Evolutionary conservation across 2,888 invertebrate species (phyloP).

Genomic region (Frankliniella intonsa): DNA sequence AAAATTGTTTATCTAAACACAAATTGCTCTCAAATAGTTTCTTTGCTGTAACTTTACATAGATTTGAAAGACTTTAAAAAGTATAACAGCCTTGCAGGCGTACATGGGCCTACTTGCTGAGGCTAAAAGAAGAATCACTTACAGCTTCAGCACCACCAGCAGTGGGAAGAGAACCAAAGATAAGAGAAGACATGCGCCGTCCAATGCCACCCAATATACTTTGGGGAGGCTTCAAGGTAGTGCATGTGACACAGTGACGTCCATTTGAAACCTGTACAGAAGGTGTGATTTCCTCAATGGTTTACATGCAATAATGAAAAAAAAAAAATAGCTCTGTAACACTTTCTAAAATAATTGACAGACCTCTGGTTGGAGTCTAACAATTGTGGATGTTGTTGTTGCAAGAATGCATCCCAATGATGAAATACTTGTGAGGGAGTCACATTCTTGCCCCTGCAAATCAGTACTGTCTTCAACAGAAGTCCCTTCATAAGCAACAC

Average conservation of each 20-base stretch:
- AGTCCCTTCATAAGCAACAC: slow-evolving; percentile 79
- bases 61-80: no score
- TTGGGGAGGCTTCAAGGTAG: slow-evolving; percentile 66
- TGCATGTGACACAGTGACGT: slow-evolving; percentile 62
- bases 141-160: slow-evolving; percentile 1
- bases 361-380: slow-evolving; percentile 51
- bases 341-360: slow-evolving; percentile 38
- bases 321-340: neutral
- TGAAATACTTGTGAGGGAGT: slow-evolving; percentile 63
- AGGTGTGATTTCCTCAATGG: neutral
- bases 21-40: no score
- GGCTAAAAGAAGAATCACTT: neutral
- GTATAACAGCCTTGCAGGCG: no score
- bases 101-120: slow-evolving; percentile 33
- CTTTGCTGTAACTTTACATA: no score
- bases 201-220: slow-evolving; percentile 87
- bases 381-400: slow-evolving; percentile 85
- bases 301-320: neutral
- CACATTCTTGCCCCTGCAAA: slow-evolving; percentile 82
- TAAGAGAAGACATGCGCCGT: slow-evolving; percentile 70
- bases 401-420: slow-evolving; percentile 76
- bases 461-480: slow-evolving; percentile 81
- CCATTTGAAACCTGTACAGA: slow-evolving; percentile 53
- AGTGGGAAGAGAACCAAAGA: slow-evolving; percentile 59
- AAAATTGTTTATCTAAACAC: slow-evolving; percentile 43